Evolutionary conservation across 2,113 vertebrate genomes (phyloP).

Genomic region (Furnarius figulus): DNA sequence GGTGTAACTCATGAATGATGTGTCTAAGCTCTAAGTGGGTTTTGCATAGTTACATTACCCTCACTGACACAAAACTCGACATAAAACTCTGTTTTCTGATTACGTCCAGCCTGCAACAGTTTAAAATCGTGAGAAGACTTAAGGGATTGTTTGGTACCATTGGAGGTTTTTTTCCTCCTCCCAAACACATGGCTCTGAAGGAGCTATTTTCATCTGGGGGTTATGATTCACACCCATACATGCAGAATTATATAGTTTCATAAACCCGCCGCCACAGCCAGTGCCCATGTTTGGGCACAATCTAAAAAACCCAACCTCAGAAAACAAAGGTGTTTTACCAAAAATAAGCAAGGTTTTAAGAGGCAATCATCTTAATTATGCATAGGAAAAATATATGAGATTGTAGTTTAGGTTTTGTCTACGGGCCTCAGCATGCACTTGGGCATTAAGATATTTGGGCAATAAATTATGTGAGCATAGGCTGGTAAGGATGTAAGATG

Average conservation of each 20-base stretch:
- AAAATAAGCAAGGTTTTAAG: slow-evolving; percentile 54
- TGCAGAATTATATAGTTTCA: slow-evolving; percentile 11
- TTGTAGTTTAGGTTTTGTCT: slow-evolving; percentile 9
- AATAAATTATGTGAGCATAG: slow-evolving; percentile 51
- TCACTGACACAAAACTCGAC: not conserved
- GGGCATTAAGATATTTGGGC: slow-evolving; percentile 49
- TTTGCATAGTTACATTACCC: slow-evolving; percentile 23
- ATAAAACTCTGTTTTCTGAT: not conserved
- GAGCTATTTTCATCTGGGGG: slow-evolving; percentile 34
- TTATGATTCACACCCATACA: slow-evolving; percentile 20
- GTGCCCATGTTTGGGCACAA: slow-evolving; percentile 33
- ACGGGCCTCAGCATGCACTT: slow-evolving; percentile 40
- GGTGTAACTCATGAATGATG: slow-evolving; percentile 60
- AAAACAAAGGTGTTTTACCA: slow-evolving; percentile 51
- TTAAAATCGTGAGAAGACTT: not conserved
- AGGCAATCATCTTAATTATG: slow-evolving; percentile 60
- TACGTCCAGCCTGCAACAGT: not conserved
- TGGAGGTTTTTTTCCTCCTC: not conserved
- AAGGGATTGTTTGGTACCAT: not conserved
- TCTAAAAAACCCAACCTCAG: slow-evolving; percentile 11
- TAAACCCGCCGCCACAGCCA: not conserved
- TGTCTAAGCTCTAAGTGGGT: slow-evolving; percentile 24
- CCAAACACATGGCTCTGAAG: not conserved
- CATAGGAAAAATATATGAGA: slow-evolving; percentile 42
- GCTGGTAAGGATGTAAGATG: slow-evolving; percentile 52